Evolutionary conservation across 2,888 invertebrate genomes (phyloP), one percentile per base, ranked within the genome.

Genomic region (Hydrotaea diabolus): DNA sequence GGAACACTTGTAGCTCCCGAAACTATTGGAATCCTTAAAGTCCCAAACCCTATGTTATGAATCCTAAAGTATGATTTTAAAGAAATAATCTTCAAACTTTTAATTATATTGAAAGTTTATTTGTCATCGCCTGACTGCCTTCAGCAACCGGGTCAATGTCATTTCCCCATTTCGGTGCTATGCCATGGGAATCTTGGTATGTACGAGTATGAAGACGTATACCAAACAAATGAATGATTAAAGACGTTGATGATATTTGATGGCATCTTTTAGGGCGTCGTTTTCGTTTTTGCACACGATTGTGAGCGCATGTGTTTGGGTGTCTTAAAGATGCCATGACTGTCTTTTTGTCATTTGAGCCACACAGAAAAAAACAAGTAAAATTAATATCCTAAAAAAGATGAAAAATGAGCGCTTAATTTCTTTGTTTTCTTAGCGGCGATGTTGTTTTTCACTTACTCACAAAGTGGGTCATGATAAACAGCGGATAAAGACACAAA

Each of bases 191-290:
- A 53, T 53, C 15, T 17, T 53, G 19, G n/a, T 17, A 17, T n/a
- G n/a, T n/a, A n/a, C 15, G n/a, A 3, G 49, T 9, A 15, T 5
- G 17, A 2, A n/a, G 2, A 11, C 11, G n/a, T 2, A 11, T 46
- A 2, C 2, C 15, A 11, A n/a, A 15, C 11, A 46, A 46, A 15
- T 46, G 11, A 46, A 39, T 23, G 21, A 66, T 49, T 23, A 43
- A 43, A 66, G 13, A 66, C 43, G 46, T 36, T 66, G 17, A 71
- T 77, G 69, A 57, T 55, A 57, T 59, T 31, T 31, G 31, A 31
- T 77, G 77, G 69, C 77, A 69, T 19, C 7, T 66, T 75, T 43
- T 73, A 43, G 36, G 53, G 53, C 53, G 53, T 17, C 17, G 8
- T 46, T 53, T 53, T 17, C 17, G 53, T 17, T 17, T 53, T 17